Base-by-base conservation (phyloP, 2,888 invertebrate species). In the Catocala fraxini region DNA sequence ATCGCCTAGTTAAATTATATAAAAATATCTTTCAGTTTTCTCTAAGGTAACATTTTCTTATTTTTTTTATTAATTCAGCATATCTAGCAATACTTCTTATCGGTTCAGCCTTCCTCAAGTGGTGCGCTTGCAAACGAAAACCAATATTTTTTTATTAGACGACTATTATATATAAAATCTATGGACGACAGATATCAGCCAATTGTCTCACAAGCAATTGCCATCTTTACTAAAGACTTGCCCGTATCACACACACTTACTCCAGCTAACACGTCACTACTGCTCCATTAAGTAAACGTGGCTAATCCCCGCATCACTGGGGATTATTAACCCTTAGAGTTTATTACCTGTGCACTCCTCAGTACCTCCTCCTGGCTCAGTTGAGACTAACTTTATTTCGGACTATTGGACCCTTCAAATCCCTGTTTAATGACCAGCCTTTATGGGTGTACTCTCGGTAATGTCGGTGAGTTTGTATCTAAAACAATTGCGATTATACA, bases 341-440 rank as follows among this genome's bases (percentile, higher is more conserved):
- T 90, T 89, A 90, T 91, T 88, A 91, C 91, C 89, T 90, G 89
- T 73, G 81, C 83, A 81, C 80, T 82, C 81, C 83, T 86, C 84
- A 83, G 85, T 84, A 80, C 79, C 75, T 25, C 25, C 25, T 25
- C 25, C 25, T 25, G 71, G 72, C 73, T 78, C 79, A 76, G 74
- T 79, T 75, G 84, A 80, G 86, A 85, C 86, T 90, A 89, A 91
- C 89, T 92, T 92, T 90, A 92, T 91, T 92, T 90, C 84, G 85
- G 87, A 79, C 87, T 84, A 83, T 80, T 87, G 91, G 90, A 92
- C 92, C 93, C 92, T 89, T 91, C 87, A 92, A 93, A 93, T 93
- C 93, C 92, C 86, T 83, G 85, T 92, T 93, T 93, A 93, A 93
- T 93, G 92, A 93, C 92, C 89, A 84, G 82, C 83, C 85, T 87